phyloP scores from a whole-genome alignment of 2,113 vertebrate species.

The Myiopsitta monachus region DNA sequence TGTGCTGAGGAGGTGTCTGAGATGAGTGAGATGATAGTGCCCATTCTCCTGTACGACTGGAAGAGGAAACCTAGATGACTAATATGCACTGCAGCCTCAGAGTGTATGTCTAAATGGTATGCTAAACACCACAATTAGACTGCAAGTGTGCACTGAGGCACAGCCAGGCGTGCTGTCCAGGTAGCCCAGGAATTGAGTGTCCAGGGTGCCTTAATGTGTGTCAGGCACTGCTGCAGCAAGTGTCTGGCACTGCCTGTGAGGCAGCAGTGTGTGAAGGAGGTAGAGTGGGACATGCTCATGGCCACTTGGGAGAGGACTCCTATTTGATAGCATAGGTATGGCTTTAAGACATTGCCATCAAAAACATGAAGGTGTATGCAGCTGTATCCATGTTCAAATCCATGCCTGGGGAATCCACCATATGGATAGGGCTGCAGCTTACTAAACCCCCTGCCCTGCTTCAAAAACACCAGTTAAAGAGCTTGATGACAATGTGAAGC shows the following conservation, averaged over 20 bases:
- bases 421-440: neutral
- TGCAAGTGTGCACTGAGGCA: neutral
- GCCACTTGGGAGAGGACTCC: neutral
- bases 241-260: neutral
- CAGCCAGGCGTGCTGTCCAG: neutral
- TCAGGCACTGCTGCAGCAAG: neutral
- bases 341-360: neutral
- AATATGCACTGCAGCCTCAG: neutral
- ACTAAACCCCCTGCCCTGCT: neutral
- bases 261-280: neutral
- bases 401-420: neutral
- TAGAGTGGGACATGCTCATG: neutral
- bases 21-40: neutral
- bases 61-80: neutral
- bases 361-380: neutral
- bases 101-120: neutral
- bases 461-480: neutral
- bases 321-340: neutral
- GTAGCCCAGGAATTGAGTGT: neutral
- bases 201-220: neutral
- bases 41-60: neutral
- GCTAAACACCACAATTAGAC: neutral
- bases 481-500: neutral
- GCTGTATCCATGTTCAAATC: neutral
- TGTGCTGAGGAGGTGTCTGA: neutral